phyloP scores from a whole-genome alignment of 2,888 invertebrate species.

The Sinhomidia bicolor region DNA sequence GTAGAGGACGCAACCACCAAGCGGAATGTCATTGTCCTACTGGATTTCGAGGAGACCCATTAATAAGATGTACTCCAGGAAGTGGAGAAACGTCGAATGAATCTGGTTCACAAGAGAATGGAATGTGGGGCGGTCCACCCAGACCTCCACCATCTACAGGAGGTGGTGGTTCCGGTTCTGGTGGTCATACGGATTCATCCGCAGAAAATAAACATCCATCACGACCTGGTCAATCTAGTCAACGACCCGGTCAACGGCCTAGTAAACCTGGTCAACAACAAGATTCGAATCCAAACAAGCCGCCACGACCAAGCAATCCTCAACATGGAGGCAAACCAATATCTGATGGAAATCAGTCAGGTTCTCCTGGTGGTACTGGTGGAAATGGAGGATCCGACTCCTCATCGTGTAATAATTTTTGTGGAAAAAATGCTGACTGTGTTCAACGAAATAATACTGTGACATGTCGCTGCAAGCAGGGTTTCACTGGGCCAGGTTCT shows the following conservation, averaged over 20 bases:
- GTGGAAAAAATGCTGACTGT: conserved; percentile 70
- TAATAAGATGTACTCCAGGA: conserved; percentile 39
- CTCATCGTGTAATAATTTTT: conserved; percentile 54
- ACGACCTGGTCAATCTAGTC: conserved; percentile 3
- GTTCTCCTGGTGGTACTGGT: not conserved
- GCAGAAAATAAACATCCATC: conserved; percentile 47
- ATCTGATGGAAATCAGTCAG: not conserved
- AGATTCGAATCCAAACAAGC: conserved; percentile 18
- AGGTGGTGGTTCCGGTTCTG: conserved; percentile 10
- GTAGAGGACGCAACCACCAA: conserved; percentile 59
- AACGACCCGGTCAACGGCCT: conserved; percentile 35
- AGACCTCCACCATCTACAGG: conserved; percentile 34
- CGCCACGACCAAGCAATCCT: conserved; percentile 47
- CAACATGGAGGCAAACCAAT: conserved; percentile 37
- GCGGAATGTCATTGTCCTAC: conserved; percentile 66
- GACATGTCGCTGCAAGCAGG: conserved; percentile 67
- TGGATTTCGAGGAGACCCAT: conserved; percentile 62
- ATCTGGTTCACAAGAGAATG: conserved; percentile 41
- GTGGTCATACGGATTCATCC: conserved; percentile 41
- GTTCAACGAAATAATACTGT: conserved; percentile 65
- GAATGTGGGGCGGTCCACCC: conserved; percentile 38
- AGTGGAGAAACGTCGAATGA: conserved; percentile 34
- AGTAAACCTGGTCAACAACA: not conserved
- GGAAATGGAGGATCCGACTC: not conserved
- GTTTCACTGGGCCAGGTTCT: conserved; percentile 66